A percentile compares a stretch with the other conserved stretches of the same genome.
These are phyloP conservation scores for Brachyhypopomus occidentalis DNA, from an alignment of 2,113 vertebrate species.

Conservation along the genomic window DNA sequence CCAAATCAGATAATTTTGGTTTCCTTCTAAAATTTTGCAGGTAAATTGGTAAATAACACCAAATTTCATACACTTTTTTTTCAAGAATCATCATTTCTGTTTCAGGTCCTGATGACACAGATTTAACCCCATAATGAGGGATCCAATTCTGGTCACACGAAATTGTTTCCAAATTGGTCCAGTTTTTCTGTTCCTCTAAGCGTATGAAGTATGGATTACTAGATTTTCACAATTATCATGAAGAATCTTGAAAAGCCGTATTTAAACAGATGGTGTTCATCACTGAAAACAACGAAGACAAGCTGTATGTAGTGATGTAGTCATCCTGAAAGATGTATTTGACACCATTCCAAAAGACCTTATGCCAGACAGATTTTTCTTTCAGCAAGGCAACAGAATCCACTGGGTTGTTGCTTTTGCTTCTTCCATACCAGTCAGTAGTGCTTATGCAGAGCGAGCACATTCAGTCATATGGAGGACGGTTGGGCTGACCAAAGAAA, in stretches of 20 bases:
- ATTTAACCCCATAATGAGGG: no score
- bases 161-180: neutral
- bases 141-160: neutral
- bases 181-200: neutral
- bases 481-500: neutral
- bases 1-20: no score
- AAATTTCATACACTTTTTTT: no score
- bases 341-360: conserved; percentile 30
- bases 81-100: neutral
- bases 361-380: conserved; percentile 18
- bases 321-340: conserved; percentile 26
- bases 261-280: neutral
- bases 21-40: no score
- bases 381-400: conserved; percentile 23
- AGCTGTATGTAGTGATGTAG: conserved; percentile 4
- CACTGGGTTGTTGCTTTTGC: neutral
- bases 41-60: no score
- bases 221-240: neutral
- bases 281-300: conserved; percentile 13
- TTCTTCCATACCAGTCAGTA: neutral
- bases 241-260: neutral
- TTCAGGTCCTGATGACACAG: neutral
- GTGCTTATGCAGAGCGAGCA: neutral
- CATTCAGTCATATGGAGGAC: no score
- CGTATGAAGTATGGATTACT: neutral